A percentile compares a stretch with the other conserved stretches of the same genome.
Conservation (phyloP, 1,140 invertebrate species). For the Trinorchestia longiramus region DNA sequence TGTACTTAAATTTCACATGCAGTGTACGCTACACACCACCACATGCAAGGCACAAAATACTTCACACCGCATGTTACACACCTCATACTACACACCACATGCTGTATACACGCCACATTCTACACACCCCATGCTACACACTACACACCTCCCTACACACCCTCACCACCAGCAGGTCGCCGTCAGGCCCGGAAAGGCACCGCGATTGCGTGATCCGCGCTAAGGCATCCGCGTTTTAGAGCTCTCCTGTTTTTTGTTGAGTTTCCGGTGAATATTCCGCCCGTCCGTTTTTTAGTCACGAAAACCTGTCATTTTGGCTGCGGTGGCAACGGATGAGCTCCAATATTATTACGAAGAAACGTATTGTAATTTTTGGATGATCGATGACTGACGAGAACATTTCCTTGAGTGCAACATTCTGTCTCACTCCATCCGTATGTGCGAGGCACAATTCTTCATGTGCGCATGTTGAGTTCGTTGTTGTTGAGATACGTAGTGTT, state of each 20-base stretch:
- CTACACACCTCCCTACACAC: not conserved
- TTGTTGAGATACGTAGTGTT: not conserved
- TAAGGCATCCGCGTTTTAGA: slow-evolving; percentile 29
- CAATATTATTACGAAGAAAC: slow-evolving; percentile 40
- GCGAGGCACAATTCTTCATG: not conserved
- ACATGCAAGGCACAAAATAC: not conserved
- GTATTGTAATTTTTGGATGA: slow-evolving; percentile 9
- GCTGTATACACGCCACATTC: not conserved
- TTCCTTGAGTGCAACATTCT: not conserved
- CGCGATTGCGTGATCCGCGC: slow-evolving; percentile 26
- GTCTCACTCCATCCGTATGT: not conserved
- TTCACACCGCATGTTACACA: not conserved
- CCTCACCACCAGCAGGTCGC: not conserved
- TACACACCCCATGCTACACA: not conserved
- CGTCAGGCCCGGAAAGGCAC: not conserved
- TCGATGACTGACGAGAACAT: not conserved
- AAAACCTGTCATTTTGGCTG: slow-evolving; percentile 37
- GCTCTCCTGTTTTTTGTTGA: slow-evolving; percentile 20
- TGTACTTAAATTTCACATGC: not conserved
- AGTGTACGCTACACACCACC: not conserved
- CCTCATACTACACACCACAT: not conserved
- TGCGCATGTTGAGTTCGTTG: not conserved
- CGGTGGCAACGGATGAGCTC: slow-evolving; percentile 12
- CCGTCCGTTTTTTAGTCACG: slow-evolving; percentile 47
- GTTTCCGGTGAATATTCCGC: slow-evolving; percentile 44